A percentile compares a stretch with the other conserved stretches of the same genome.
Conservation (phyloP, 2,888 invertebrate species). For the Alentia gelatinosa region DNA sequence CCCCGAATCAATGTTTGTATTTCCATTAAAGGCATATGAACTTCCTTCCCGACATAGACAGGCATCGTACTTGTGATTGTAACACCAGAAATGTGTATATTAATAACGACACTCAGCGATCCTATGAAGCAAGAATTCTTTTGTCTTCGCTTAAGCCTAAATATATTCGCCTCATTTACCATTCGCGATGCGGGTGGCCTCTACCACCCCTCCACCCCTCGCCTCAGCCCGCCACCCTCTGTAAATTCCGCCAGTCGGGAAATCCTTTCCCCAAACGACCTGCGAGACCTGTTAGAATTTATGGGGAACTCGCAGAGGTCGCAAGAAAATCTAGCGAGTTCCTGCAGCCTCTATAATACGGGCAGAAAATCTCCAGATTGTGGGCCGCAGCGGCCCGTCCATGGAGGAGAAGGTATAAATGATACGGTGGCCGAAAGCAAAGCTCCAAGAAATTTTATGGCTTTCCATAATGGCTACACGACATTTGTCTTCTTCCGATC, state of each 20-base stretch:
- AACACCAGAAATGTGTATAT: not conserved
- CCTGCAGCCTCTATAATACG: conserved; percentile 44
- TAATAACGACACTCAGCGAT: not conserved
- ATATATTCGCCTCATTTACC: not conserved
- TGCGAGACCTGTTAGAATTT: conserved; percentile 41
- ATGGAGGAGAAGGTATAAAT: conserved; percentile 35
- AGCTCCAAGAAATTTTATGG: conserved; percentile 54
- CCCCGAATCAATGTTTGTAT: conserved; percentile 47
- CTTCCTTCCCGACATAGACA: not conserved
- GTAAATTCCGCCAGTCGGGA: conserved; percentile 2
- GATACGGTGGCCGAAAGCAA: conserved; percentile 54
- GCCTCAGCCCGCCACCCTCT: not conserved
- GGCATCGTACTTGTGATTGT: not conserved
- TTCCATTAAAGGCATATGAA: conserved; percentile 18
- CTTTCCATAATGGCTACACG: conserved; percentile 54
- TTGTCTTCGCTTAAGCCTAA: not conserved
- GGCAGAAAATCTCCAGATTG: conserved; percentile 50
- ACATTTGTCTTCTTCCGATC: conserved; percentile 52
- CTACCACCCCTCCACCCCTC: not conserved
- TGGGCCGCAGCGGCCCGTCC: not conserved
- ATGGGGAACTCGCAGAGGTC: conserved; percentile 14
- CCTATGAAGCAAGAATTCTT: not conserved
- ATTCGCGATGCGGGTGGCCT: not conserved
- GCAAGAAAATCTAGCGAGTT: not conserved
- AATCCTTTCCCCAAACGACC: conserved; percentile 42